Evolutionary conservation across 2,888 invertebrate genomes (phyloP), one percentile per base, ranked within the genome.

Genomic region (Xanthia icteritia): DNA sequence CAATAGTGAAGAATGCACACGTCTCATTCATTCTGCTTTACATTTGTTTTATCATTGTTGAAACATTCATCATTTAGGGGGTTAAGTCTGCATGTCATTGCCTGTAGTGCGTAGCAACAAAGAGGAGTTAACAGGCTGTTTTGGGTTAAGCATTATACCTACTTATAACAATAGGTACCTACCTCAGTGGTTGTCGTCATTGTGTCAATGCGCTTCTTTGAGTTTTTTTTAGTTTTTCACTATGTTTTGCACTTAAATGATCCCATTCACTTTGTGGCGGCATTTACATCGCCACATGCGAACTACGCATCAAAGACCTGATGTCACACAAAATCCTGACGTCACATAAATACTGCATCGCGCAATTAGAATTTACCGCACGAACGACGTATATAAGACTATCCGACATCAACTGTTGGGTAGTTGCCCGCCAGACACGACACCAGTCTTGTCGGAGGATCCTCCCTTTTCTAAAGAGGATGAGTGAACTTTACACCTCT

Each of bases 1-100:
- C 5, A n/a, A 58, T 80, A 76, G 2, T 6, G n/a, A 48, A 45
- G 6, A 64, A 63, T 66, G 39, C 51, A 64, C 56, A 58, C 17
- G 9, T 70, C 20, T 61, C 6, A 36, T 60, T 20, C 15, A 70
- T 70, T 51, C 2, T 17, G 9, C 15, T 68, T 56, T 68, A 61
- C 13, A n/a, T 23, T 56, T 68, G 31, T 27, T 45, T 72, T 17
- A 13, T 56, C 15, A 31, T 5, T 72, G 39, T 81, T 58, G 23
- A 4, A 36, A 36, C 5, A 31, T 66, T 15, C 11, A 74, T 73
- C 42, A 36, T 65, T 48, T 17, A 56, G 39, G 5, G 54, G 15
- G 20, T n/a, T 13, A 64, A 36, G 11, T 5, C 17, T 56, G 11
- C 0, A 31, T 17, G 5, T 54, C 27, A 54, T 74, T 54, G n/a